Percentiles rank a stretch among this genome's conserved stretches.
Evolutionary conservation across 2,113 vertebrate species (phyloP).

Genomic region (Monopterus albus): DNA sequence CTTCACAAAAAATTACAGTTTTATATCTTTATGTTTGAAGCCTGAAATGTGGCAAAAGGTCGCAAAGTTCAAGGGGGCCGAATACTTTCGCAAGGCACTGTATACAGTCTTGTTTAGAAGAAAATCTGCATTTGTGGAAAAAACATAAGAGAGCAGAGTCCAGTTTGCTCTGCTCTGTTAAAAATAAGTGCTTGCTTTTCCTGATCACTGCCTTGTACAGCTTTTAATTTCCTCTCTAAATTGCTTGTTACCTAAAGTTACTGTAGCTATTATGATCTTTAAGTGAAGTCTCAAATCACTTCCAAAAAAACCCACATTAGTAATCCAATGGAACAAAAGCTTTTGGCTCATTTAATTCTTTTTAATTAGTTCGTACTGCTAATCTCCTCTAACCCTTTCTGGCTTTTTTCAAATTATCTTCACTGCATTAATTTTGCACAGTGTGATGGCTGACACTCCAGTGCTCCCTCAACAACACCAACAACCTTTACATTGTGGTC

Average conservation of each 20-base stretch:
- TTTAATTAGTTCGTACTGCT: not conserved
- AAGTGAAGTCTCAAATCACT: not conserved
- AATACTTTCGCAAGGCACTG: too few species aligned
- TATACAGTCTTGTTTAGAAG: too few species aligned
- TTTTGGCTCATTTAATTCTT: not conserved
- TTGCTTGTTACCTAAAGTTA: not conserved
- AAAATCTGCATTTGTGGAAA: not conserved
- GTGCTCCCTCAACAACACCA: not conserved
- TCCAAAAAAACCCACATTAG: not conserved
- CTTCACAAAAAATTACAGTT: too few species aligned
- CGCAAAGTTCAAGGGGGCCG: too few species aligned
- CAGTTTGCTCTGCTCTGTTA: too few species aligned
- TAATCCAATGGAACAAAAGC: not conserved
- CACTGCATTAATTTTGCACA: not conserved
- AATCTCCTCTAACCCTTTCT: not conserved
- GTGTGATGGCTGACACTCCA: not conserved
- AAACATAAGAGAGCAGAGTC: too few species aligned
- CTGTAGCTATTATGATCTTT: not conserved
- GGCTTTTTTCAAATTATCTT: slow-evolving; percentile 9
- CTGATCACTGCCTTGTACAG: too few species aligned
- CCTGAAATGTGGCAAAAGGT: too few species aligned
- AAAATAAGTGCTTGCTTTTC: too few species aligned
- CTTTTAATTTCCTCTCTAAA: slow-evolving; percentile 1
- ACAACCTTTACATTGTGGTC: too few species aligned
- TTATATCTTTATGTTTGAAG: too few species aligned